A percentile compares a stretch with the other conserved stretches of the same genome.
phyloP scores from a whole-genome alignment of 2,113 vertebrate genomes.

The Ochotona princeps region DNA sequence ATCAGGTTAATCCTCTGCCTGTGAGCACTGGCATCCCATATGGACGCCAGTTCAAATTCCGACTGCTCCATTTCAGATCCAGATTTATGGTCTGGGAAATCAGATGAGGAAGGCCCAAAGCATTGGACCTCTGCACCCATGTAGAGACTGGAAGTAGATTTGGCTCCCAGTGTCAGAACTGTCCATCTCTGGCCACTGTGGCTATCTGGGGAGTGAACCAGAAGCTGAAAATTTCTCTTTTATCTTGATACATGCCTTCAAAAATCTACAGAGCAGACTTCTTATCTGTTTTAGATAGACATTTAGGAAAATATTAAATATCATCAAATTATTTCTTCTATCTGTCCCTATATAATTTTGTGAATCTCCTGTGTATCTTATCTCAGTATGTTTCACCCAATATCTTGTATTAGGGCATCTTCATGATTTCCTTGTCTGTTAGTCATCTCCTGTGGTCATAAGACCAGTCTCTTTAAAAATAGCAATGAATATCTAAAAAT shows the following conservation, averaged over 20 bases:
- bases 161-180: too few species aligned
- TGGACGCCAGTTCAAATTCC: too few species aligned
- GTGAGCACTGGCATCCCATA: too few species aligned
- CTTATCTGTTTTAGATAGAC: background rate
- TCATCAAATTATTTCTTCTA: background rate
- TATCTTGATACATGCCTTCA: background rate
- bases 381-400: slow-evolving; percentile 22
- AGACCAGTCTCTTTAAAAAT: background rate
- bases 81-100: too few species aligned
- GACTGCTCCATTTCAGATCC: too few species aligned
- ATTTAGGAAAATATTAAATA: slow-evolving; percentile 27
- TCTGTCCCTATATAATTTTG: background rate
- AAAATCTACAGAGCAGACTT: background rate
- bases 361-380: background rate
- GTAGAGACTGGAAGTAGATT: too few species aligned
- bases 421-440: background rate
- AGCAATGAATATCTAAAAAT: background rate
- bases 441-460: background rate
- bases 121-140: too few species aligned
- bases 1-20: too few species aligned
- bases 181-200: background rate
- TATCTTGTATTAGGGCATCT: background rate
- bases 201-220: background rate
- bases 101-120: too few species aligned
- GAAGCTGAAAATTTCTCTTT: too few species aligned